Evolutionary conservation across 92 coral and sea anemone genomes (phyloP), one percentile per base, ranked within the genome.

Genomic region (Palythoa grandiflora): DNA sequence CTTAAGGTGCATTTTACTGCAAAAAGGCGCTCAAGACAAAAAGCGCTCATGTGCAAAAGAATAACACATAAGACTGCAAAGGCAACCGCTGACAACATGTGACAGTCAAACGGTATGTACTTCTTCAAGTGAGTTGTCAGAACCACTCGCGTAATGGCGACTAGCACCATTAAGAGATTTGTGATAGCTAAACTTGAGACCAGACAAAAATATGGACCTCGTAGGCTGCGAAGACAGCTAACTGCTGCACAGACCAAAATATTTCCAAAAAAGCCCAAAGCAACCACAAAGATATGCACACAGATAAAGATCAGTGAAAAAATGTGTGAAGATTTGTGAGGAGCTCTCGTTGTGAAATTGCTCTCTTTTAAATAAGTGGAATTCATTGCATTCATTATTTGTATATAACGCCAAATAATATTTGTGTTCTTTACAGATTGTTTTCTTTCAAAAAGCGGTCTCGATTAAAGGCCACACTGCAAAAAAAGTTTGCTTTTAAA

Each of bases 1-100:
- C 86, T 65, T 36, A 81, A 47, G 10, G 86, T 54, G 71, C 86
- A 81, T 14, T 81, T 81, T 20, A 51, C 21, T 13, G 86, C 86
- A 5, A 81, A 71, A 66, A 81, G 35, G 57, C 86, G 86, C 75
- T 81, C 86, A 11, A 81, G 35, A 48, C 40, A 38, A 5, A 81
- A 9, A 7, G 86, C 13, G 12, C 75, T 28, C 48, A 81, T 65
- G 86, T 81, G 86, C 75, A 81, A 28, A 13, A 81, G 48, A 38
- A 81, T 36, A 36, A 81, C 21, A 47, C 86, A 81, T 38, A 81
- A 50, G 16, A 81, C 47, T 19, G 74, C 75, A 16, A 81, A 48
- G 63, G 71, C 71, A 35, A 81, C 44, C 28, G 71, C 75, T 40
- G 86, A 81, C 63, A 81, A 68, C 40, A 81, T 81, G 63, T 81